These are phyloP conservation scores for Andrena bicolor DNA, from an alignment of 2,888 invertebrate species.

Conservation along the genomic window DNA sequence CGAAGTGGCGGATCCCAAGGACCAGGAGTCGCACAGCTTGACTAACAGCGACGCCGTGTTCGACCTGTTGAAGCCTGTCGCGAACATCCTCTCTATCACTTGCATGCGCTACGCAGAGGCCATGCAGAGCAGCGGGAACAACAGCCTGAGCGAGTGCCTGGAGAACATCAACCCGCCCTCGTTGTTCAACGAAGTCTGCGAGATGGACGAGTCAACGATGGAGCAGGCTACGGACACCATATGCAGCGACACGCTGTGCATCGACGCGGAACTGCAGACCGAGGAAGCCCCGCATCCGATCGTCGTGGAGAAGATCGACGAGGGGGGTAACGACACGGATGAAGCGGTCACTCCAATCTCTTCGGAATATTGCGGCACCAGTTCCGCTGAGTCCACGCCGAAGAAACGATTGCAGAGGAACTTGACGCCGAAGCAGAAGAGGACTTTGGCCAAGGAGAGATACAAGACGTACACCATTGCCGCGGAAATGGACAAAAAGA, in stretches of 20 bases:
- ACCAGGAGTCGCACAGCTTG: constrained; percentile 83
- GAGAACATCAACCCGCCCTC: constrained; percentile 91
- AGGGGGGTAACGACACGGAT: constrained; percentile 87
- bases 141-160: constrained; percentile 87
- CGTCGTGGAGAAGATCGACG: constrained; percentile 67
- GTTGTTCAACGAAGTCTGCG: constrained; percentile 90
- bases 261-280: constrained; percentile 86
- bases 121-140: constrained; percentile 84
- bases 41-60: constrained; percentile 85
- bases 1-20: constrained; percentile 89
- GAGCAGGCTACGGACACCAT: constrained; percentile 84
- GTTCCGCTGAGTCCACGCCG: constrained; percentile 91
- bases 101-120: constrained; percentile 82
- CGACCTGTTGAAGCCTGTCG: constrained; percentile 87
- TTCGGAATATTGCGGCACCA: constrained; percentile 88
- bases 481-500: constrained; percentile 86
- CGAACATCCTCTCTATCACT: constrained; percentile 85
- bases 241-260: constrained; percentile 86
- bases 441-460: constrained; percentile 91
- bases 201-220: constrained; percentile 85
- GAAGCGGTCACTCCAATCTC: constrained; percentile 88
- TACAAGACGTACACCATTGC: constrained; percentile 94
- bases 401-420: constrained; percentile 86
- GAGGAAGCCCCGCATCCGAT: constrained; percentile 74
- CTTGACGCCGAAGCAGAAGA: constrained; percentile 92